These are phyloP conservation scores for Pseudoips prasinana DNA, from an alignment of 2,888 invertebrate species.

Conservation along the genomic window DNA sequence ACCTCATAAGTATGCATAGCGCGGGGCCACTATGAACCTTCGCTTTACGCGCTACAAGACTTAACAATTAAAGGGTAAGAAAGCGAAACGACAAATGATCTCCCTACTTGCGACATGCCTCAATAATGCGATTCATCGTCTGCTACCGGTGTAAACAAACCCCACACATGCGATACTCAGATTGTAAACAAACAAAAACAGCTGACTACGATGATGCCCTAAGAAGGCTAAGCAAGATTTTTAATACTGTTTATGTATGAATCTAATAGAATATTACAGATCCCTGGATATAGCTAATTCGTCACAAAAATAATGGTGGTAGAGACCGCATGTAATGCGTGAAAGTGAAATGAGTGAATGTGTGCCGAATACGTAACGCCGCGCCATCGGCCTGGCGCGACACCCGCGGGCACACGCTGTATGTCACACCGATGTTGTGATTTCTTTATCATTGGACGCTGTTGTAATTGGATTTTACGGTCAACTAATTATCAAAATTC, in stretches of 20 bases:
- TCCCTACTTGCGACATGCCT: too few species aligned
- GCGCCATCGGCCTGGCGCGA: not conserved
- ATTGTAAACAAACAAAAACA: not conserved
- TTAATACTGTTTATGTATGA: too few species aligned
- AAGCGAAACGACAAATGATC: not conserved
- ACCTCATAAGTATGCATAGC: slow-evolving; percentile 4
- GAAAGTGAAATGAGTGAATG: slow-evolving; percentile 1
- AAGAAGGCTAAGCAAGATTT: too few species aligned
- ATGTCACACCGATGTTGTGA: not conserved
- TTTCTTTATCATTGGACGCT: slow-evolving; percentile 1
- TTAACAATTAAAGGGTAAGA: not conserved
- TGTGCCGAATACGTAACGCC: too few species aligned
- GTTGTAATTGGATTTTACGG: slow-evolving; percentile 10
- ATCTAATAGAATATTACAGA: too few species aligned
- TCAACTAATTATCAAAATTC: slow-evolving; percentile 9
- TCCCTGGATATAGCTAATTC: too few species aligned
- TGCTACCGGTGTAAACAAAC: too few species aligned
- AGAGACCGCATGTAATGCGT: too few species aligned
- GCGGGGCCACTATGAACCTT: not conserved
- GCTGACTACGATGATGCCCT: too few species aligned
- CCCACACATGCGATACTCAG: too few species aligned
- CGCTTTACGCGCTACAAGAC: not conserved
- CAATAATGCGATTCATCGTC: too few species aligned
- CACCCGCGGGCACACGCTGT: not conserved
- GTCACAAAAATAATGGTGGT: too few species aligned